Percentiles rank a stretch among this genome's conserved stretches.
These are phyloP conservation scores for Therioaphis trifolii DNA, from an alignment of 2,888 invertebrate genomes.

Conservation along the genomic window DNA sequence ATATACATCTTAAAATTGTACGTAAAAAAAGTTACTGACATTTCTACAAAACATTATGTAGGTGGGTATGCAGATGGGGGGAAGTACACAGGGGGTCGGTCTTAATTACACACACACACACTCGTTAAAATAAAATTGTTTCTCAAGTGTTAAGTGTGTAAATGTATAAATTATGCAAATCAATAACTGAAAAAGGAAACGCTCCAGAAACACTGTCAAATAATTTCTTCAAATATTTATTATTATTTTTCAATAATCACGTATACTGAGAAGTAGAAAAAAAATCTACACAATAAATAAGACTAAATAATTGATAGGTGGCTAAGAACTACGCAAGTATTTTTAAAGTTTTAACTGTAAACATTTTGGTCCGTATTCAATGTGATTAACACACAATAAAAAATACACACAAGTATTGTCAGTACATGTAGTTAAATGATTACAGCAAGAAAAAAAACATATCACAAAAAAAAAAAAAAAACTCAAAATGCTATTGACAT, in stretches of 20 bases:
- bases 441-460: conserved; percentile 53
- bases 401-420: conserved; percentile 61
- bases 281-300: conserved; percentile 62
- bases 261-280: conserved; percentile 62
- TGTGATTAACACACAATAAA: conserved; percentile 49
- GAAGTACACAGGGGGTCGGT: conserved; percentile 35
- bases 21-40: conserved; percentile 57
- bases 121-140: conserved; percentile 35
- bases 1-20: conserved; percentile 59
- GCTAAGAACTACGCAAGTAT: conserved; percentile 53
- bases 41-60: conserved; percentile 47
- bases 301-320: conserved; percentile 60
- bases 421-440: conserved; percentile 56
- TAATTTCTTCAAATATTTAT: conserved; percentile 55
- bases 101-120: not conserved
- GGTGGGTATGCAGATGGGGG: not conserved
- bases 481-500: conserved; percentile 41
- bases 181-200: conserved; percentile 45
- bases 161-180: conserved; percentile 18
- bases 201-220: conserved; percentile 56
- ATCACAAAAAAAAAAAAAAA: conserved; percentile 54
- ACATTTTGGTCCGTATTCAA: conserved; percentile 57
- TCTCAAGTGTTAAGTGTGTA: conserved; percentile 17
- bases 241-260: conserved; percentile 57
- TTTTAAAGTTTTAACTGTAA: conserved; percentile 48